Conservation (phyloP, 2,888 invertebrate species). For the Hemistola chrysoprasaria region DNA sequence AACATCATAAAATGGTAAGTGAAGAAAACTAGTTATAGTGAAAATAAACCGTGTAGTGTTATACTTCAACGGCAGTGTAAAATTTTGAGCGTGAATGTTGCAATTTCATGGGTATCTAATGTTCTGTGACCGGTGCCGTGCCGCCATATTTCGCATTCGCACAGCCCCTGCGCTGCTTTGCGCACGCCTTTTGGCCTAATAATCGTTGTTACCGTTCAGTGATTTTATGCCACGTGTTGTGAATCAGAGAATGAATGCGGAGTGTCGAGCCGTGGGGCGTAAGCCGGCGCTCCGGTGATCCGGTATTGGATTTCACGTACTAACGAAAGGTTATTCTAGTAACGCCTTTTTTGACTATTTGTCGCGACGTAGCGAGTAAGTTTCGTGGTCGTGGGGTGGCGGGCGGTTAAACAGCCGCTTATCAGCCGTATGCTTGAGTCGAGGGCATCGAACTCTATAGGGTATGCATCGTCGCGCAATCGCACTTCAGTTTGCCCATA, state of each 20-base stretch:
- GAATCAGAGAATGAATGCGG: constrained; percentile 43
- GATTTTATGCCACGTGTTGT: constrained; percentile 80
- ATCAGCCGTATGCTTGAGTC: constrained; percentile 45
- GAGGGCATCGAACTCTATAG: constrained; percentile 73
- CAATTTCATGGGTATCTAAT: constrained; percentile 55
- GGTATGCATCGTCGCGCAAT: constrained; percentile 75
- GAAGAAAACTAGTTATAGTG: constrained; percentile 68
- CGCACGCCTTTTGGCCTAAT: constrained; percentile 75
- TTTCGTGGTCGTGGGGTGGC: constrained; percentile 15
- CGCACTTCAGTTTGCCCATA: constrained; percentile 75
- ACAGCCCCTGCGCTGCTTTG: constrained; percentile 70
- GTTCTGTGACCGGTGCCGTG: constrained; percentile 77
- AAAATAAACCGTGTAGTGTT: constrained; percentile 55
- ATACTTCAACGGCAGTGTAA: constrained; percentile 41
- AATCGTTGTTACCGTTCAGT: constrained; percentile 76
- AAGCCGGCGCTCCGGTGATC: constrained; percentile 39
- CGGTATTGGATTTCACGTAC: constrained; percentile 79
- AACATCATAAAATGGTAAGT: constrained; percentile 82
- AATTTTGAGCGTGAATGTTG: constrained; percentile 41
- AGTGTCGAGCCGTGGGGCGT: constrained; percentile 31
- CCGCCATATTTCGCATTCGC: constrained; percentile 82
- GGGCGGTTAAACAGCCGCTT: constrained; percentile 32
- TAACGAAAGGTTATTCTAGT: constrained; percentile 67
- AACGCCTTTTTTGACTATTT: constrained; percentile 75
- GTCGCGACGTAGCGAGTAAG: constrained; percentile 12